Base-by-base conservation (phyloP, 2,888 invertebrate species). In the Maniola hyperantus region DNA sequence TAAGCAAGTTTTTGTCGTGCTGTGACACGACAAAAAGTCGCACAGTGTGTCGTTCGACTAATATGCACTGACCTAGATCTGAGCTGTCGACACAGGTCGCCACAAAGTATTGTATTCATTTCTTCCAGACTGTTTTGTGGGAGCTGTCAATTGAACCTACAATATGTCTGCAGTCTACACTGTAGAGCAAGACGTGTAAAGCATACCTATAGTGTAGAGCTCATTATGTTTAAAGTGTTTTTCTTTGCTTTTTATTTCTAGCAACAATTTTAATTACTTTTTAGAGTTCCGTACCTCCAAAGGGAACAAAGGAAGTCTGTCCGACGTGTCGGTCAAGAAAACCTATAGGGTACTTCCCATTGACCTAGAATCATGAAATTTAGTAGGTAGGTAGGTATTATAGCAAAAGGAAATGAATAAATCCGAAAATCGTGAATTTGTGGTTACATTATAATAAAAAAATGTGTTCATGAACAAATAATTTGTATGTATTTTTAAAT, bases 11-110 rank as follows among this genome's bases (percentile, higher is more conserved):
- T 15, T 6, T 46, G 15, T 46, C 39, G 5, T 39, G 46, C 15
- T 15, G 48, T 7, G 11, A 33, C 26, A 53, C 39, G 6, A 55
- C 26, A 33, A 33, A 33, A 58, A 42, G 20, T 33, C 44, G 58
- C 44, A 33, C n/a, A 44, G 48, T 60, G 60, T 36, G 11, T 46
- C 46, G 48, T 50, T 33, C 10, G 48, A 54, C 54, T 68, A 59
- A 63, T 48, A 57, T 66, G 66, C 63, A 68, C 39, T 68, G 68
- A 68, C 68, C 66, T 68, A 68, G 26, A 63, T 66, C 18, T 6
- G 34, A 58, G 55, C 46, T 51, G 39, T 33, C 42, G 57, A 68
- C 54, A 63, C 59, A 50, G 59, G 63, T 66, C 48, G 48, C 60
- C 63, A 59, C 54, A 58, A 33, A 53, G 58, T 53, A 65, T 60